Evolutionary conservation across 2,797 vertebrate genomes (phyloP).

Genomic region (Petrocephalus schoutedeni): DNA sequence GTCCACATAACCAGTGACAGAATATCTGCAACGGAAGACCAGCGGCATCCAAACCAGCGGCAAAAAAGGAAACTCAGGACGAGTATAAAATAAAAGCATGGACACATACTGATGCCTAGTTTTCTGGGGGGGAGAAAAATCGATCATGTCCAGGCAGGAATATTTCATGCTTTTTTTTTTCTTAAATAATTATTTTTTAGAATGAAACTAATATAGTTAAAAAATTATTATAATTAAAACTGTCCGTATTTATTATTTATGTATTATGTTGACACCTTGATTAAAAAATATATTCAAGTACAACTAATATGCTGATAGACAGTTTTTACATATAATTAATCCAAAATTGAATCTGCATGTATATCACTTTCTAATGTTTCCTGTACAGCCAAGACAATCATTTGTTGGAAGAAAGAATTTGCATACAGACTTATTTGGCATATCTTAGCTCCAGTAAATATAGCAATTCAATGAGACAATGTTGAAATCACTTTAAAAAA

Average conservation of each 20-base stretch:
- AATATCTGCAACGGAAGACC: background rate
- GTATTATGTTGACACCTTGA: background rate
- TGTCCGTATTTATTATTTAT: background rate
- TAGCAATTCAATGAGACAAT: constrained; percentile 45
- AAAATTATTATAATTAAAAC: background rate
- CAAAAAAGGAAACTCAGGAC: background rate
- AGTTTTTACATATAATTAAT: background rate
- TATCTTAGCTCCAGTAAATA: constrained; percentile 38
- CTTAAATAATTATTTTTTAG: background rate
- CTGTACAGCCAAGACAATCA: background rate
- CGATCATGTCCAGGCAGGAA: background rate
- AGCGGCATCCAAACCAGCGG: constrained; percentile 1
- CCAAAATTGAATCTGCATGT: background rate
- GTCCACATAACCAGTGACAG: constrained; percentile 4
- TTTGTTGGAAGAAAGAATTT: background rate
- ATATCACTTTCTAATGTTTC: background rate
- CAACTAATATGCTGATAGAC: background rate
- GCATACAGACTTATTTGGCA: constrained; percentile 37
- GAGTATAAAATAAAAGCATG: background rate
- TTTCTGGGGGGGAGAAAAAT: background rate
- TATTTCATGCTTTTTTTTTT: background rate
- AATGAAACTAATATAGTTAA: background rate
- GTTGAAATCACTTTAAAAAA: constrained; percentile 60
- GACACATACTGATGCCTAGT: background rate
- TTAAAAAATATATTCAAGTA: background rate